Percentiles rank a stretch among this genome's conserved stretches.
Conservation (phyloP, 2,888 invertebrate species). For the Drosophila putrida region DNA sequence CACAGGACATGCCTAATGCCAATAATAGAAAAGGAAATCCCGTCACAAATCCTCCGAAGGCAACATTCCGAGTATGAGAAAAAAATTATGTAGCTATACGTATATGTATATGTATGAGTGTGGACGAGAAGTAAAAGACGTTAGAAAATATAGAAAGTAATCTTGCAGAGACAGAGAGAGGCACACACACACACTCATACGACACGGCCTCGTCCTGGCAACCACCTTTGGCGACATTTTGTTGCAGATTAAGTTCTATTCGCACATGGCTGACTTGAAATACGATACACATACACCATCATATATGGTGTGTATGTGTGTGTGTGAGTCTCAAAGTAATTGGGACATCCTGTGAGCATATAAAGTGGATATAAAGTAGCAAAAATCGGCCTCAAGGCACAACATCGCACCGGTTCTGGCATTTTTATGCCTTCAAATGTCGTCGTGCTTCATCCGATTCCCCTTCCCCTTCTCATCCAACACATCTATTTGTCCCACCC, state of each 20-base stretch:
- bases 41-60: conserved; percentile 85
- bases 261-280: conserved; percentile 85
- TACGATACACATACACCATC: conserved; percentile 73
- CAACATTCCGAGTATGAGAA: conserved; percentile 64
- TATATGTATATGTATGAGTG: conserved; percentile 25
- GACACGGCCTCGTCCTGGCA: conserved; percentile 49
- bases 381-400: conserved; percentile 74
- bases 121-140: conserved; percentile 55
- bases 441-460: conserved; percentile 71
- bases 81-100: conserved; percentile 74
- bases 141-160: conserved; percentile 83
- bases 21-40: conserved; percentile 86
- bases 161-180: conserved; percentile 60
- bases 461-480: conserved; percentile 10
- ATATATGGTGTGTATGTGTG: conserved; percentile 37
- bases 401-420: conserved; percentile 73
- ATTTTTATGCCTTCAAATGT: conserved; percentile 79
- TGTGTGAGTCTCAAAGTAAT: conserved; percentile 75
- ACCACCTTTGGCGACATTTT: conserved; percentile 84
- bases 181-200: not conserved
- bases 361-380: conserved; percentile 82
- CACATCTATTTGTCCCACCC: not conserved
- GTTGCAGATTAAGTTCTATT: conserved; percentile 85
- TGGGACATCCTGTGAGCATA: conserved; percentile 84
- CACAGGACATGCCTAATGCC: conserved; percentile 86